Conservation (phyloP, 1,140 invertebrate species). For the Wasmannia auropunctata region DNA sequence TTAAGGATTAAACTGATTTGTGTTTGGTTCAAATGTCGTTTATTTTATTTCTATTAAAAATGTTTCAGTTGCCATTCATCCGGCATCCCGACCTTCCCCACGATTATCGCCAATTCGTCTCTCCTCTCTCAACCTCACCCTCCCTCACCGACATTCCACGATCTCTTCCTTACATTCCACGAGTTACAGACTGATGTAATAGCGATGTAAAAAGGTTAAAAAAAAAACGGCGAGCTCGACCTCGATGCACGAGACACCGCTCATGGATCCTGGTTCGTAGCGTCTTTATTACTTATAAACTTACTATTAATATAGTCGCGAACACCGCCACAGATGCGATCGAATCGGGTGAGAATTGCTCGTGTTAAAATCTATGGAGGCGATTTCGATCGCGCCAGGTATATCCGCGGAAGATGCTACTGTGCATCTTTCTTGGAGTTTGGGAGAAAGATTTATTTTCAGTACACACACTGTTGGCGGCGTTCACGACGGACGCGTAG, state of each 20-base stretch:
- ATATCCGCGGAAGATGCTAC: not conserved
- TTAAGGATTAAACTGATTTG: conserved; percentile 86
- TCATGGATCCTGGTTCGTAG: conserved; percentile 65
- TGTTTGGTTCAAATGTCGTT: conserved; percentile 84
- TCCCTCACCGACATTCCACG: conserved; percentile 27
- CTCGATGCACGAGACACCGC: conserved; percentile 44
- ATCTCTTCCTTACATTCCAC: conserved; percentile 65
- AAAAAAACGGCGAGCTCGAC: conserved; percentile 21
- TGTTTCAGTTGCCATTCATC: conserved; percentile 78
- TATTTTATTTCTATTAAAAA: conserved; percentile 81
- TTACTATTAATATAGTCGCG: conserved; percentile 25
- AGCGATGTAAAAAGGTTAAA: conserved; percentile 6
- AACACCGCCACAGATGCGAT: not conserved
- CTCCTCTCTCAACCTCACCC: conserved; percentile 24
- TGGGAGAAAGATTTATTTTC: not conserved
- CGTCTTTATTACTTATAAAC: conserved; percentile 51
- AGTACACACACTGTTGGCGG: not conserved
- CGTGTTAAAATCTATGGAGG: not conserved
- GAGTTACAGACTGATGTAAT: conserved; percentile 58
- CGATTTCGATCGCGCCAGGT: not conserved
- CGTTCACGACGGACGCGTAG: conserved; percentile 18
- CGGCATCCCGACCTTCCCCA: conserved; percentile 44
- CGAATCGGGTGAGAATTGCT: not conserved
- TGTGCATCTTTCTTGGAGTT: not conserved
- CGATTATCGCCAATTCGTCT: conserved; percentile 35